phyloP scores from a whole-genome alignment of 1,140 invertebrate genomes.

The Euura lappo region DNA sequence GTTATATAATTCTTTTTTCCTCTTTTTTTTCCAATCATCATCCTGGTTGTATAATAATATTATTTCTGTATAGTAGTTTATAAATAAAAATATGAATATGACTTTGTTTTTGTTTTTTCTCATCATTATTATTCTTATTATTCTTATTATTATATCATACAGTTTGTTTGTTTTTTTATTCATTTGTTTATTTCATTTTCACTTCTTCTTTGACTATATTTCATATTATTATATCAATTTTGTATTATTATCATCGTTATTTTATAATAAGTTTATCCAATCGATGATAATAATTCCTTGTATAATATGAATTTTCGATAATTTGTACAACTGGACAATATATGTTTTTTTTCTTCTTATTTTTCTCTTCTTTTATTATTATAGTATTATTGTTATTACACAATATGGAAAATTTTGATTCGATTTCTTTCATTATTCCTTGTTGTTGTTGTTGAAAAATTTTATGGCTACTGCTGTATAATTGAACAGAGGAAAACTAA shows the following conservation, averaged over 20 bases:
- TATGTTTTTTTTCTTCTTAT: neutral
- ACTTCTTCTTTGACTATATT: no score
- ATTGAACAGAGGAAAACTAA: no score
- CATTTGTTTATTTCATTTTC: neutral
- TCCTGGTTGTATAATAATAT: no score
- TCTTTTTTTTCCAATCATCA: no score
- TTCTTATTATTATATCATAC: neutral
- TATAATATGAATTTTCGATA: neutral
- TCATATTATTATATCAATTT: neutral
- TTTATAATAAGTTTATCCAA: neutral
- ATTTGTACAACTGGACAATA: slow-evolving; percentile 7
- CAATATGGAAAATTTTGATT: no score
- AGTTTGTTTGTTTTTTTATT: no score
- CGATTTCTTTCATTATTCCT: neutral
- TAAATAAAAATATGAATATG: slow-evolving; percentile 6
- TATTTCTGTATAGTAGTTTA: neutral
- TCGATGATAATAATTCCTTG: neutral
- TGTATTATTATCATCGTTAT: neutral
- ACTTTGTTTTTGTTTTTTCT: neutral
- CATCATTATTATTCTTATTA: no score
- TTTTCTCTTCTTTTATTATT: neutral
- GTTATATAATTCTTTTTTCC: no score
- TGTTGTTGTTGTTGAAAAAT: no score
- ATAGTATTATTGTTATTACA: no score
- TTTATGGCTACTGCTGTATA: no score